Evolutionary conservation across 2,113 vertebrate genomes (phyloP), one percentile per base, ranked within the genome.

Genomic region (Phylloscopus trochilus): DNA sequence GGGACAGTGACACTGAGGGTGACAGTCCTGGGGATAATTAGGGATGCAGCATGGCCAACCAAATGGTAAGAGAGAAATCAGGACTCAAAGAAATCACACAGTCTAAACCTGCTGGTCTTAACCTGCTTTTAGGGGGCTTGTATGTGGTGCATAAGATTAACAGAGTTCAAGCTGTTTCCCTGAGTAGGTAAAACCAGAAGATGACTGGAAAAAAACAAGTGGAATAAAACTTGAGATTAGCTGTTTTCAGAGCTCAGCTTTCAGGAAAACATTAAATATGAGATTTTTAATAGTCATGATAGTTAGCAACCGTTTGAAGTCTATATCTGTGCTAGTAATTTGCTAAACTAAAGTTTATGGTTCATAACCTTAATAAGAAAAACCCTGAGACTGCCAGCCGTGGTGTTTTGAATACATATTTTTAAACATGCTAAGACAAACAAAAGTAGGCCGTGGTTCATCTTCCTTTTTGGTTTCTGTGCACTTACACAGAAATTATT

Each of bases 261-360:
- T 89, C 69, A 90, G 17, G 26, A 88, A 46, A 51, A 62, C n/a
- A 27, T 53, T 24, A 46, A 62, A n/a, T 90, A 35, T 0, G 15
- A 89, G 35, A 35, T 37, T 89, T 87, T 63, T 51, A 69, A 69
- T 81, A 67, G 33, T 77, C 3, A 1, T 56, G 28, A 22, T 53
- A 58, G 35, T 72, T 89, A 70, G 44, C 74, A 86, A 31, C 20
- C 3, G 53, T 94, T 93, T 91, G 82, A 93, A 85, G 82, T 79
- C 59, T 78, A 2, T 67, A 59, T 55, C 39, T 69, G 28, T 79
- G 44, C 60, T 75, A 72, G 39, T 67, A 67, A 60, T 85, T 70
- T 76, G 49, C 49, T 91, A 60, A 93, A 89, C 39, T 56, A 2
- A 30, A 77, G 68, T 70, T 87, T 74, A 47, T 89, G 22, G 72